A percentile compares a stretch with the other conserved stretches of the same genome.
These are phyloP conservation scores for Morinoia aosen DNA, from an alignment of 2,888 invertebrate genomes.

Conservation along the genomic window DNA sequence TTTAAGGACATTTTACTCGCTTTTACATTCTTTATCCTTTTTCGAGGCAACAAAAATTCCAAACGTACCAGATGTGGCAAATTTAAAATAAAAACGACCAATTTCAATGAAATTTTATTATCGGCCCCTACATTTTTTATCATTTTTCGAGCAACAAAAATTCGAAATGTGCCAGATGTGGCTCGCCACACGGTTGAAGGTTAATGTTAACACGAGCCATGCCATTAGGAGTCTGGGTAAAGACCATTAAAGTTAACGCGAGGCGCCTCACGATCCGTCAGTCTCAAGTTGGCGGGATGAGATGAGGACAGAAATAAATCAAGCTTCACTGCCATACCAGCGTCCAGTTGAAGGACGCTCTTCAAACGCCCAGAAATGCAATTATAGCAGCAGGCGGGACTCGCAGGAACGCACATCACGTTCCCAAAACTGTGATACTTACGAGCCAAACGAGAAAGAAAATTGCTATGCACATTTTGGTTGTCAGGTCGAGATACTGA, in stretches of 20 bases:
- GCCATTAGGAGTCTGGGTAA: neutral
- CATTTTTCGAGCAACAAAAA: no score
- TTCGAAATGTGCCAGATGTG: no score
- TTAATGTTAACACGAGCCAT: neutral
- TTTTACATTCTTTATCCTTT: no score
- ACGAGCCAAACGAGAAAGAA: neutral
- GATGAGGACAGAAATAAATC: slow-evolving; percentile 17
- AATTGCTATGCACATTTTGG: neutral
- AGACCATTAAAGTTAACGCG: neutral
- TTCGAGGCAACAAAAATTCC: no score
- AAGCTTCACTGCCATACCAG: neutral
- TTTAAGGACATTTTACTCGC: no score
- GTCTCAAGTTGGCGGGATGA: neutral
- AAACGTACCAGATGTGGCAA: no score
- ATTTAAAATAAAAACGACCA: no score
- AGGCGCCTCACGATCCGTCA: slow-evolving; percentile 4
- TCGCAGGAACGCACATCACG: neutral
- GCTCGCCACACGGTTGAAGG: no score
- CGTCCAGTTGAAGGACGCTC: neutral
- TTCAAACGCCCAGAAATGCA: slow-evolving; percentile 3
- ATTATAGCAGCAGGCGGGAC: neutral
- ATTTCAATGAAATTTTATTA: no score
- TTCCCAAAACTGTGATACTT: neutral
- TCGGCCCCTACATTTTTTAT: no score
- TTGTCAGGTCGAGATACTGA: neutral